Conservation (phyloP, 1,140 invertebrate species). For the Micrasema longulum region DNA sequence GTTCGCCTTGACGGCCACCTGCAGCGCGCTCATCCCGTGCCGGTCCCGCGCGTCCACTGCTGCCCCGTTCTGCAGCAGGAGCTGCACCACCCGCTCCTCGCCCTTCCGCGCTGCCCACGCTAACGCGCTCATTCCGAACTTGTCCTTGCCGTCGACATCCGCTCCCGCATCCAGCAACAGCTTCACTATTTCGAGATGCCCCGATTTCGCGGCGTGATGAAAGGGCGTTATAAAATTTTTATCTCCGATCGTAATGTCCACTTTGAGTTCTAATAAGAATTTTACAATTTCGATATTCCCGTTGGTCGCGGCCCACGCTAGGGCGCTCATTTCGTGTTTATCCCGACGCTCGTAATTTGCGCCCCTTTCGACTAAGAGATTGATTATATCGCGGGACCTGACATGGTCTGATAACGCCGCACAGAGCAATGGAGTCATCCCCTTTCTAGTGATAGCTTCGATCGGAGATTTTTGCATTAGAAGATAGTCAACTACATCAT, state of each 20-base stretch:
- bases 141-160: constrained; percentile 22
- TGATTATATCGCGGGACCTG: background rate
- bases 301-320: background rate
- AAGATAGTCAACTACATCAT: background rate
- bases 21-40: constrained; percentile 13
- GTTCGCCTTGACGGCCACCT: constrained; percentile 13
- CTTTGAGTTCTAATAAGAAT: background rate
- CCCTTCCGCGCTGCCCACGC: constrained; percentile 26
- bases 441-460: background rate
- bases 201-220: constrained; percentile 21
- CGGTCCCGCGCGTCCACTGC: constrained; percentile 2
- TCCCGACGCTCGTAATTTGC: background rate
- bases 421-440: background rate
- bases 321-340: background rate
- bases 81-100: constrained; percentile 7
- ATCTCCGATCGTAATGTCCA: background rate
- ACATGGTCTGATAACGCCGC: too few relatives aligned
- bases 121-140: constrained; percentile 28
- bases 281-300: background rate
- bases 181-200: constrained; percentile 19
- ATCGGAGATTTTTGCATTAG: background rate
- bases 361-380: background rate
- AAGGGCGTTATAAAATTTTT: constrained; percentile 6
- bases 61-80: constrained; percentile 25
- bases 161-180: constrained; percentile 17